These are phyloP conservation scores for Lacanobia oleracea DNA, from an alignment of 2,888 invertebrate genomes.

Conservation along the genomic window DNA sequence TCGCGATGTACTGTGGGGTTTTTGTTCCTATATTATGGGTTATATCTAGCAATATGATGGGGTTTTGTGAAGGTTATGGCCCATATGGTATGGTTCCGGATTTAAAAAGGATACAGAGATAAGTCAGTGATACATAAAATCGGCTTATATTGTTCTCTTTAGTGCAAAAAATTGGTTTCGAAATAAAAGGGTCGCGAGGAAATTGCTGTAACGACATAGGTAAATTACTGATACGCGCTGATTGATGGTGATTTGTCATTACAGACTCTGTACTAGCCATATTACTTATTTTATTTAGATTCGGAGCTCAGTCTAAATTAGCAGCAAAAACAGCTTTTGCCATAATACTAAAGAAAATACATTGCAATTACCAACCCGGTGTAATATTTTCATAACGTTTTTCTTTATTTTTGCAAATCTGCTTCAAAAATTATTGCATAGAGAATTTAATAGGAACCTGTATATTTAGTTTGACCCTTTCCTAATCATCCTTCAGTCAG, in stretches of 20 bases:
- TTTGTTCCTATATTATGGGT: constrained; percentile 36
- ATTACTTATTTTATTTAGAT: background rate
- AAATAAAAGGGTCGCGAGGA: too few relatives aligned
- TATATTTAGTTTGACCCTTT: too few relatives aligned
- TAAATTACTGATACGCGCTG: constrained; percentile 4
- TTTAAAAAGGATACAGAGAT: constrained; percentile 40
- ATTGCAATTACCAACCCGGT: too few relatives aligned
- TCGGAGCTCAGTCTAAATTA: too few relatives aligned
- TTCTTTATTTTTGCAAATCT: too few relatives aligned
- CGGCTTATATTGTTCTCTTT: background rate
- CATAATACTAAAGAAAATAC: too few relatives aligned
- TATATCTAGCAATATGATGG: constrained; percentile 36
- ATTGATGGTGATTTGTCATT: background rate
- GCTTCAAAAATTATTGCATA: too few relatives aligned
- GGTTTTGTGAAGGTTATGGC: constrained; percentile 23
- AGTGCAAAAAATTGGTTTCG: background rate
- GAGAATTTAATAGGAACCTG: too few relatives aligned
- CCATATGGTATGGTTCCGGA: constrained; percentile 29
- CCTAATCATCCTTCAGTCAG: too few relatives aligned
- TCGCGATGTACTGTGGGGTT: constrained; percentile 53
- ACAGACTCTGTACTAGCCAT: background rate
- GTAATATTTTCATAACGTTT: too few relatives aligned
- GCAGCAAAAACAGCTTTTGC: too few relatives aligned
- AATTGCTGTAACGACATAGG: constrained; percentile 6
- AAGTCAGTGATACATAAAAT: constrained; percentile 32